phyloP scores from a whole-genome alignment of 2,113 vertebrate species.

The Cephalopholis sonnerati region DNA sequence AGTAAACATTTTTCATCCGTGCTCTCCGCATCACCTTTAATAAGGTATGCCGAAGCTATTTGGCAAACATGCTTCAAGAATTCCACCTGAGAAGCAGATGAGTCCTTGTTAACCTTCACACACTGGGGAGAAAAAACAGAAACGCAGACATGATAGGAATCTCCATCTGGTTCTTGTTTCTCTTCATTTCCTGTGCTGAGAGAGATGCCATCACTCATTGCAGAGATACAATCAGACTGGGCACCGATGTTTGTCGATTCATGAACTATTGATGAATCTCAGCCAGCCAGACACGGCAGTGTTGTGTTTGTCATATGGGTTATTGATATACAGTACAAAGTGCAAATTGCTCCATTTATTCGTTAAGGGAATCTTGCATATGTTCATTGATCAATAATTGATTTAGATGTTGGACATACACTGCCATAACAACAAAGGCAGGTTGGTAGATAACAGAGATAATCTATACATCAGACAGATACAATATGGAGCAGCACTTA shows the following conservation, averaged over 20 bases:
- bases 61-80: neutral
- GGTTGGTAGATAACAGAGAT: neutral
- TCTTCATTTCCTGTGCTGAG: conserved; percentile 66
- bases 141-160: conserved; percentile 41
- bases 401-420: conserved; percentile 39
- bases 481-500: neutral
- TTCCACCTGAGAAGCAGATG: conserved; percentile 13
- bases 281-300: conserved; percentile 20
- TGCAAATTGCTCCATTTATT: conserved; percentile 61
- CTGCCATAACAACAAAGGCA: conserved; percentile 18
- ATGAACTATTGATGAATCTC: conserved; percentile 70
- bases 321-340: conserved; percentile 53
- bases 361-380: conserved; percentile 22
- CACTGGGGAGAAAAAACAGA: conserved; percentile 1
- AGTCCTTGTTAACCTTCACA: conserved; percentile 46
- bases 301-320: conserved; percentile 51
- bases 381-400: conserved; percentile 64
- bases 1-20: neutral
- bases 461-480: neutral
- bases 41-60: neutral
- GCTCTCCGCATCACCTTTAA: neutral
- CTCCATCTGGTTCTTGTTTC: conserved; percentile 50
- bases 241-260: conserved; percentile 54
- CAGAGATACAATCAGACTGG: conserved; percentile 46
- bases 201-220: conserved; percentile 50